A percentile compares a stretch with the other conserved stretches of the same genome.
Conservation (phyloP, 2,888 invertebrate species). For the Saturnia japonica region DNA sequence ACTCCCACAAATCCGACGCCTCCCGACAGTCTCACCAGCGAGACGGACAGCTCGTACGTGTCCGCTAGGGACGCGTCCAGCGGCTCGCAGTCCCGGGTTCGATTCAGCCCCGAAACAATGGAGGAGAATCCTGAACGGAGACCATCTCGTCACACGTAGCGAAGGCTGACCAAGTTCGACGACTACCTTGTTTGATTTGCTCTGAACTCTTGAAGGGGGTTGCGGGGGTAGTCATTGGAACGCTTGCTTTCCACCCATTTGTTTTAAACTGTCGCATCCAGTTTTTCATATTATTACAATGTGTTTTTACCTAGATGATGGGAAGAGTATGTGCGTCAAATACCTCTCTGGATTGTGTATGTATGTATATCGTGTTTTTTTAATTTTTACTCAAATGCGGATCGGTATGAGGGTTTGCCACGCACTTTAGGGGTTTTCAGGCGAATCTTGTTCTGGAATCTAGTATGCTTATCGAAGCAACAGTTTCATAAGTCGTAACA, state of each 20-base stretch:
- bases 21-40: constrained; percentile 92
- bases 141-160: constrained; percentile 72
- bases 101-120: constrained; percentile 89
- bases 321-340: neutral
- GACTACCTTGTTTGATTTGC: constrained; percentile 73
- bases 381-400: neutral
- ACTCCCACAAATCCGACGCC: constrained; percentile 93
- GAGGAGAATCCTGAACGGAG: constrained; percentile 73
- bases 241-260: constrained; percentile 38
- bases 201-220: too few relatives aligned
- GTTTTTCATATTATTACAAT: too few relatives aligned
- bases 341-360: neutral
- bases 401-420: neutral
- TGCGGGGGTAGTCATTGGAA: constrained; percentile 49
- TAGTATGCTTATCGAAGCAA: too few relatives aligned
- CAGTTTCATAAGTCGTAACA: neutral
- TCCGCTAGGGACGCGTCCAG: constrained; percentile 90
- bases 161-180: constrained; percentile 74
- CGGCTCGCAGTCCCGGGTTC: constrained; percentile 87
- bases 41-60: constrained; percentile 92
- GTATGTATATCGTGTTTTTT: neutral
- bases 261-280: too few relatives aligned
- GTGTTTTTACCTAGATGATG: neutral
- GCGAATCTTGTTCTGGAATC: neutral
- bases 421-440: neutral